These are phyloP conservation scores for Cantharis lateralis DNA, from an alignment of 2,888 invertebrate species.

Conservation along the genomic window DNA sequence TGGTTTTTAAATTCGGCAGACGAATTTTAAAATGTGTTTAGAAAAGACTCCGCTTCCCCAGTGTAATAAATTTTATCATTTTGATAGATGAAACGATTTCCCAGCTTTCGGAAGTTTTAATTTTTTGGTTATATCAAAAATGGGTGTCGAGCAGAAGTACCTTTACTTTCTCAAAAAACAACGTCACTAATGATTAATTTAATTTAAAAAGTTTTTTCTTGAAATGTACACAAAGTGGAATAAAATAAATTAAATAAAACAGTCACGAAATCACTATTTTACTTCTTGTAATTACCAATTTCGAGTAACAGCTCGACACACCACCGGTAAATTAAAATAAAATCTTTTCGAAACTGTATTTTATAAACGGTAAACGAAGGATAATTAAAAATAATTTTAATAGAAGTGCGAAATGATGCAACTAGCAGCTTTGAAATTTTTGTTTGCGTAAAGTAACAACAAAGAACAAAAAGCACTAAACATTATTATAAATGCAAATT, in stretches of 20 bases:
- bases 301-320: not conserved
- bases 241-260: not conserved
- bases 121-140: not conserved
- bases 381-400: not conserved
- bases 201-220: not conserved
- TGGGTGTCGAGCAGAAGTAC: not conserved
- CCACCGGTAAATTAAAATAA: not conserved
- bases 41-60: conserved; percentile 16
- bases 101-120: conserved; percentile 25
- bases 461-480: not conserved
- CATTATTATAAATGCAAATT: not conserved
- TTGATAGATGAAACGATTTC: conserved; percentile 11
- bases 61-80: conserved; percentile 20
- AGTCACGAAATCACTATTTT: not conserved
- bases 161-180: not conserved
- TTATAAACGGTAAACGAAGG: not conserved
- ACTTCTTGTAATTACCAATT: not conserved
- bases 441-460: not conserved
- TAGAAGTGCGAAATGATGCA: not conserved
- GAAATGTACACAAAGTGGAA: not conserved
- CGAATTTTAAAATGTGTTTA: conserved; percentile 41
- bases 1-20: conserved; percentile 49
- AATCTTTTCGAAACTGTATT: not conserved
- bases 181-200: not conserved
- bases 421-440: not conserved